phyloP scores from a whole-genome alignment of 2,888 invertebrate genomes.

The Saturnia japonica region DNA sequence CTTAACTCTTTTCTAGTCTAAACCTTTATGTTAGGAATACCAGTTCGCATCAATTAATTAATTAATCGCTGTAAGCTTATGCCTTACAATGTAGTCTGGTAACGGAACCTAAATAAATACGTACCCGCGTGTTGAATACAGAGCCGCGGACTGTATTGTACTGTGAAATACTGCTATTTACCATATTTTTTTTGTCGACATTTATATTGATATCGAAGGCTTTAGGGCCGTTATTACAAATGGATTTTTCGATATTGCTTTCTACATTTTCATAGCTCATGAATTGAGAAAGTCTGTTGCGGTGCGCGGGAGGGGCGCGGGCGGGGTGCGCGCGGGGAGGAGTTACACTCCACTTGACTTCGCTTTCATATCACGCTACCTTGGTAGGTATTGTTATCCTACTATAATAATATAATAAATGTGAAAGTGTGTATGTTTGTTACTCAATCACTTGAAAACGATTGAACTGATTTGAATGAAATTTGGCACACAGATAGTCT shows the following conservation, averaged over 20 bases:
- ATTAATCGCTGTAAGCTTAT: constrained; percentile 28
- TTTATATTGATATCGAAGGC: constrained; percentile 30
- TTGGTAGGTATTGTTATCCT: background rate
- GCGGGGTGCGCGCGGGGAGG: background rate
- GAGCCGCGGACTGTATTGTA: constrained; percentile 32
- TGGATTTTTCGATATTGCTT: constrained; percentile 29
- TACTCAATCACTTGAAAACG: too few species aligned
- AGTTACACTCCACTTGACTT: background rate
- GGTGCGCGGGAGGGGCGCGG: background rate
- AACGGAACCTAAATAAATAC: constrained; percentile 65
- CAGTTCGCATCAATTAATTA: too few species aligned
- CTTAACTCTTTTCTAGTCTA: too few species aligned
- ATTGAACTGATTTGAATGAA: too few species aligned
- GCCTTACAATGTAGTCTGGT: constrained; percentile 35
- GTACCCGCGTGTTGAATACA: constrained; percentile 46
- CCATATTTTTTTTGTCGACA: constrained; percentile 27
- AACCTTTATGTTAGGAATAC: too few species aligned
- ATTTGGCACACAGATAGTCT: too few species aligned
- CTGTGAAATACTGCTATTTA: constrained; percentile 26
- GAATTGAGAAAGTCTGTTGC: constrained; percentile 19
- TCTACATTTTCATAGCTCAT: constrained; percentile 19
- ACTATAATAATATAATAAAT: background rate
- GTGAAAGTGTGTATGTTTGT: too few species aligned
- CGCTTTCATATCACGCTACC: background rate
- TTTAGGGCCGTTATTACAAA: constrained; percentile 28